Evolutionary conservation across 2,888 invertebrate genomes (phyloP).

Genomic region (Epinotia demarniana): DNA sequence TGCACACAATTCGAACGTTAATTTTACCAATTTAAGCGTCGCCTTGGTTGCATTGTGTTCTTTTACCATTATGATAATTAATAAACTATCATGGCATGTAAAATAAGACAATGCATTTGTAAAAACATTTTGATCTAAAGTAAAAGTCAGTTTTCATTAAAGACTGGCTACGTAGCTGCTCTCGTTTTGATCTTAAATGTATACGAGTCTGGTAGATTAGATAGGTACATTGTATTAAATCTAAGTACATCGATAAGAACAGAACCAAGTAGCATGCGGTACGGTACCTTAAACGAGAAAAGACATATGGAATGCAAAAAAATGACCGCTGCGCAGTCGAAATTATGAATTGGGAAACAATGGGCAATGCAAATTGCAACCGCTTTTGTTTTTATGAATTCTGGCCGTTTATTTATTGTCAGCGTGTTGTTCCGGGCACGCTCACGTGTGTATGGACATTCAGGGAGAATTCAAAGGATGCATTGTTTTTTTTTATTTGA

Average conservation of each 20-base stretch:
- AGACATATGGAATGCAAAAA: slow-evolving; percentile 47
- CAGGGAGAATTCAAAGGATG: slow-evolving; percentile 13
- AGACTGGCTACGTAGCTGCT: no score
- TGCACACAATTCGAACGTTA: no score
- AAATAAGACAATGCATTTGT: no score
- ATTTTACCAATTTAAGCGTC: no score
- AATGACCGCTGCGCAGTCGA: slow-evolving; percentile 66
- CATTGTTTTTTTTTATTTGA: slow-evolving; percentile 18
- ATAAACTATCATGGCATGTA: neutral
- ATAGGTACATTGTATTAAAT: no score
- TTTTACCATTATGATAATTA: no score
- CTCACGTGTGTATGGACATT: slow-evolving; percentile 2
- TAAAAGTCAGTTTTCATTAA: no score
- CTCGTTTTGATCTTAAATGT: no score
- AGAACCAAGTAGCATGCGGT: neutral
- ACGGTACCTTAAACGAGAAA: slow-evolving; percentile 28
- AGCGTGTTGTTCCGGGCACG: slow-evolving; percentile 28
- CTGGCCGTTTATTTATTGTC: slow-evolving; percentile 61
- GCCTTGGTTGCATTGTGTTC: no score
- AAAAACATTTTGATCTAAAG: no score
- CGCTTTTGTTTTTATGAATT: slow-evolving; percentile 59
- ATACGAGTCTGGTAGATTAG: no score
- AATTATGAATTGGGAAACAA: slow-evolving; percentile 78
- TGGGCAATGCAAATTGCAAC: slow-evolving; percentile 78
- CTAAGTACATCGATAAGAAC: neutral